Evolutionary conservation across 1,140 invertebrate genomes (phyloP).

Genomic region (Euura saliciscinereae): DNA sequence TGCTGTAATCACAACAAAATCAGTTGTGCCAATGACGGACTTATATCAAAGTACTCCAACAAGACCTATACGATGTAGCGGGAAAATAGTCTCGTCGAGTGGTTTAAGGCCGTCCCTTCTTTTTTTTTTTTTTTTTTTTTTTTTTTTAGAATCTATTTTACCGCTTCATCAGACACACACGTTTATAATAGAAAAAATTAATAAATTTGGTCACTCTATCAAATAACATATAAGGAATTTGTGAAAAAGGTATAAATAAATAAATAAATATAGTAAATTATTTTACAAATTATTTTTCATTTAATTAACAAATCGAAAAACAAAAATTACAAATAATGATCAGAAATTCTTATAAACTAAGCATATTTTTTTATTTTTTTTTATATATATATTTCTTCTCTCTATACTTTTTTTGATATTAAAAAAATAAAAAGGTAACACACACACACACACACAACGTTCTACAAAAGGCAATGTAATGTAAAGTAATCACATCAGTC

Average conservation of each 20-base stretch:
- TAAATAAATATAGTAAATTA: too few relatives aligned
- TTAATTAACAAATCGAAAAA: too few relatives aligned
- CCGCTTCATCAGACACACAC: background rate
- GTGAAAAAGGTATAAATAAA: too few relatives aligned
- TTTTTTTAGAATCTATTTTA: background rate
- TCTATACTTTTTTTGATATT: background rate
- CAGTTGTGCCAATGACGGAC: conserved; percentile 60
- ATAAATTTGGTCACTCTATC: conserved; percentile 15
- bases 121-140: too few relatives aligned
- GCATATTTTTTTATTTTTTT: too few relatives aligned
- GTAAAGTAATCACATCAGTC: too few relatives aligned
- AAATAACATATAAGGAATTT: too few relatives aligned
- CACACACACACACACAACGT: background rate
- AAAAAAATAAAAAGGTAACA: background rate
- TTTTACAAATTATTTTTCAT: too few relatives aligned
- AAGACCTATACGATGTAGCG: conserved; percentile 6
- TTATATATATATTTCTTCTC: background rate
- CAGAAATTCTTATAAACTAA: too few relatives aligned
- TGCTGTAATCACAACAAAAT: conserved; percentile 64
- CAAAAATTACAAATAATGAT: too few relatives aligned
- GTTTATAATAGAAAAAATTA: conserved; percentile 22
- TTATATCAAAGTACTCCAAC: conserved; percentile 34
- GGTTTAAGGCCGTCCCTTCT: too few relatives aligned
- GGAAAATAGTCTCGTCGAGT: background rate
- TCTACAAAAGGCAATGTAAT: too few relatives aligned